Base-by-base conservation (phyloP, 2,797 vertebrate species). In the Girardinus metallicus region DNA sequence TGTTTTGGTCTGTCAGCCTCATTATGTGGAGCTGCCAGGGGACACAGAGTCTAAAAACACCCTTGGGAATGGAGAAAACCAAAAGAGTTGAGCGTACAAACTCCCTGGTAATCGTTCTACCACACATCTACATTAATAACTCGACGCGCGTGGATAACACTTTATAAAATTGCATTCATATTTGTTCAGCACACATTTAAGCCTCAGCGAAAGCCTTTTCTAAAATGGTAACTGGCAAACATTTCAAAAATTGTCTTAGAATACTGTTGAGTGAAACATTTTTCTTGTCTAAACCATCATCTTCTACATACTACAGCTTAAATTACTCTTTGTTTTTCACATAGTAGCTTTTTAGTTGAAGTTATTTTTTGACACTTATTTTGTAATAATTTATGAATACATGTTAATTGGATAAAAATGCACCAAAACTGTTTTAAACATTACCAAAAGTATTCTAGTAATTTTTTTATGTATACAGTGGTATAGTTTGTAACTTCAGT, bases 1-100 rank as follows among this genome's bases (percentile, higher is more conserved):
- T 93, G 91, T 92, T 94, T 93, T 89, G 88, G 91, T 92, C 85
- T 87, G 89, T 93, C 93, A 88, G 91, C 83, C 85, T 93, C 93
- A 92, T 94, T 94, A 95, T 86, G 86, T 86, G 82, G 75, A 88
- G 86, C 85, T 84, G 89, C 89, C 90, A 82, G 83, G 91, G 89
- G 92, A 94, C 91, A 85, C 79, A 16, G 82, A 18, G 85, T 85
- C 90, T 92, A 93, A 94, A 92, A 85, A 88, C 90, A 84, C 85
- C 85, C 91, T 85, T 68, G 89, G 89, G 87, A 88, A 88, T n/a
- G 78, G 46, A 81, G 82, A 66, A 83, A 85, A 84, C 77, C 79
- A 78, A 47, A 88, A 79, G 78, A 84, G 83, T 83, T 77, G 87
- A 79, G 87, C 87, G 88, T 85, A 85, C 92, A 93, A 90, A 90